phyloP scores from a whole-genome alignment of 2,113 vertebrate species.

The Crypturellus undulatus region DNA sequence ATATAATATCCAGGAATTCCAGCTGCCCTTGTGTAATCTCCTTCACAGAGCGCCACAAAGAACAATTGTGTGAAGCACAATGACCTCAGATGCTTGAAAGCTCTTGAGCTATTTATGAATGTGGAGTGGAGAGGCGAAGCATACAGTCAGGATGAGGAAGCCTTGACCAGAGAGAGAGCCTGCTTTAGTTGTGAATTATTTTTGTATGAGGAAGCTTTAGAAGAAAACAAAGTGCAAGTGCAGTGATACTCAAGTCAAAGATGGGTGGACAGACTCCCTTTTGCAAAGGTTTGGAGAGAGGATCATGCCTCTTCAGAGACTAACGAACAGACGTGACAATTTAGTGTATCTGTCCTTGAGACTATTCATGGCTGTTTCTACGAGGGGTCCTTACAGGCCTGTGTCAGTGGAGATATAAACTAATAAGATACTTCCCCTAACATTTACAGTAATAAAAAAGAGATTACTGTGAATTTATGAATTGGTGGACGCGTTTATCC shows the following conservation, averaged over 20 bases:
- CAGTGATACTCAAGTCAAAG: slow-evolving; percentile 15
- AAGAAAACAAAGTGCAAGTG: slow-evolving; percentile 37
- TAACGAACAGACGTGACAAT: not conserved
- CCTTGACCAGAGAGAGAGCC: slow-evolving; percentile 45
- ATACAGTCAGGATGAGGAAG: slow-evolving; percentile 77
- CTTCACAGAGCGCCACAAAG: slow-evolving; percentile 69
- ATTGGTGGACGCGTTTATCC: not conserved
- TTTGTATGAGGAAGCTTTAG: slow-evolving; percentile 50
- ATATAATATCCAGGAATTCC: slow-evolving; percentile 78
- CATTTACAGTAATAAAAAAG: not conserved
- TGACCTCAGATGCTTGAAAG: slow-evolving; percentile 78
- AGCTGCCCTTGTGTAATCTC: slow-evolving; percentile 66
- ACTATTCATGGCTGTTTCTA: not conserved
- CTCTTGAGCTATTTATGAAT: slow-evolving; percentile 79
- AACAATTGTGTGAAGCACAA: slow-evolving; percentile 83
- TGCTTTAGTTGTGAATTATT: slow-evolving; percentile 64
- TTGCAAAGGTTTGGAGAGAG: not conserved
- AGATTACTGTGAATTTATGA: not conserved
- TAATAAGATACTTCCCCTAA: not conserved
- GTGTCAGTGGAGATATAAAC: not conserved
- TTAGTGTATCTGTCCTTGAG: not conserved
- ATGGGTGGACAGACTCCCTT: not conserved
- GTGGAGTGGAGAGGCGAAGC: slow-evolving; percentile 13
- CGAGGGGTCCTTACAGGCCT: not conserved
- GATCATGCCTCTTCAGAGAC: not conserved